phyloP scores from a whole-genome alignment of 2,888 invertebrate species.

The Automeris io region DNA sequence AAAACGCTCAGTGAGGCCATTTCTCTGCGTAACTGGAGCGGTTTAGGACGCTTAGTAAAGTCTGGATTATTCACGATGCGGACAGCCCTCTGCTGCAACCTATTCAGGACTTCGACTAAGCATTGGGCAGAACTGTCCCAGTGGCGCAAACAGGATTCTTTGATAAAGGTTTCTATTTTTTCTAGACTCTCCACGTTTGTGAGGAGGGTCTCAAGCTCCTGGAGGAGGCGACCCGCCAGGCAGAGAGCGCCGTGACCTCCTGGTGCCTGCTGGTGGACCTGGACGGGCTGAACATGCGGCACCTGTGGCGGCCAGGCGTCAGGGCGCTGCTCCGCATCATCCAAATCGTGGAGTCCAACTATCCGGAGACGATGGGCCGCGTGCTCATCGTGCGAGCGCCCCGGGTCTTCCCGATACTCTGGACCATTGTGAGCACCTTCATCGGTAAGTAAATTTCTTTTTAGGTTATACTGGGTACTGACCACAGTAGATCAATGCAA shows the following conservation, averaged over 20 bases:
- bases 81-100: too few species aligned
- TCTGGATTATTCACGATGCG: too few species aligned
- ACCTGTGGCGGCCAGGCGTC: conserved; percentile 96
- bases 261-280: conserved; percentile 95
- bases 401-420: conserved; percentile 94
- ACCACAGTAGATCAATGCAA: too few species aligned
- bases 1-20: too few species aligned
- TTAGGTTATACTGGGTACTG: too few species aligned
- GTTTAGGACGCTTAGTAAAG: too few species aligned
- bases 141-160: too few species aligned
- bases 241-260: conserved; percentile 89
- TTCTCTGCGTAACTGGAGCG: too few species aligned
- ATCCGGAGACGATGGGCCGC: conserved; percentile 96
- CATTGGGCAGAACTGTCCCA: too few species aligned
- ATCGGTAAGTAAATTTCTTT: conserved; percentile 83
- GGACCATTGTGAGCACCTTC: conserved; percentile 96
- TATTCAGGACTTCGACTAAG: too few species aligned
- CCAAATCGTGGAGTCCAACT: conserved; percentile 91
- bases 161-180: conserved; percentile 5
- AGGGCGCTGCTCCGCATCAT: conserved; percentile 80
- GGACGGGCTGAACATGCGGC: conserved; percentile 96
- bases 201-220: conserved; percentile 93
- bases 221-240: conserved; percentile 88
- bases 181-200: conserved; percentile 88
- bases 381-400: conserved; percentile 95